Conservation (phyloP, 2,113 vertebrate genomes). For the Tachysurus fulvidraco region DNA sequence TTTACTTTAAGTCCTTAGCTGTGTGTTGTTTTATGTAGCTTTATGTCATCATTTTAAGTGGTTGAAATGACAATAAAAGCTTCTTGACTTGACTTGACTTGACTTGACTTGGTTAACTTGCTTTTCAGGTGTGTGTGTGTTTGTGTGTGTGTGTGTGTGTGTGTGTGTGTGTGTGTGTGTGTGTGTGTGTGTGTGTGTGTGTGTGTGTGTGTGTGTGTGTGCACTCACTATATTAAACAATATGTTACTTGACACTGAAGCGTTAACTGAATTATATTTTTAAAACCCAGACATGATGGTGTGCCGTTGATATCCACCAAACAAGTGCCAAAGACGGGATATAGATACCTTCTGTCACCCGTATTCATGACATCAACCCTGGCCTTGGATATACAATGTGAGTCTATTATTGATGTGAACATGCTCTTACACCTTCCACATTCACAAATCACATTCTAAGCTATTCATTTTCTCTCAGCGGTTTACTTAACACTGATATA, state of each 20-base stretch:
- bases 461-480: not conserved
- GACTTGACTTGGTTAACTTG: not conserved
- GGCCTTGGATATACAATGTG: not conserved
- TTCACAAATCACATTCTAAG: not conserved
- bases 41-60: no score
- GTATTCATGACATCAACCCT: not conserved
- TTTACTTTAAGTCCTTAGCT: no score
- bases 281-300: not conserved
- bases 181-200: not conserved
- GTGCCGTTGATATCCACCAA: not conserved
- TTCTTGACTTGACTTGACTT: no score
- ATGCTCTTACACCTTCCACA: not conserved
- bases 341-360: not conserved
- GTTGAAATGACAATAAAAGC: no score
- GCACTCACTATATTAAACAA: not conserved
- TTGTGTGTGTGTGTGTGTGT: not conserved
- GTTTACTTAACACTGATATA: slow-evolving; percentile 17
- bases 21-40: no score
- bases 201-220: no score
- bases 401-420: not conserved
- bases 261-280: not conserved
- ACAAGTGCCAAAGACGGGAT: not conserved
- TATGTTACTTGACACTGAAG: no score
- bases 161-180: not conserved
- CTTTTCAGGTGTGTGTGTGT: not conserved